phyloP scores from a whole-genome alignment of 2,113 vertebrate species.

The Podiceps cristatus region DNA sequence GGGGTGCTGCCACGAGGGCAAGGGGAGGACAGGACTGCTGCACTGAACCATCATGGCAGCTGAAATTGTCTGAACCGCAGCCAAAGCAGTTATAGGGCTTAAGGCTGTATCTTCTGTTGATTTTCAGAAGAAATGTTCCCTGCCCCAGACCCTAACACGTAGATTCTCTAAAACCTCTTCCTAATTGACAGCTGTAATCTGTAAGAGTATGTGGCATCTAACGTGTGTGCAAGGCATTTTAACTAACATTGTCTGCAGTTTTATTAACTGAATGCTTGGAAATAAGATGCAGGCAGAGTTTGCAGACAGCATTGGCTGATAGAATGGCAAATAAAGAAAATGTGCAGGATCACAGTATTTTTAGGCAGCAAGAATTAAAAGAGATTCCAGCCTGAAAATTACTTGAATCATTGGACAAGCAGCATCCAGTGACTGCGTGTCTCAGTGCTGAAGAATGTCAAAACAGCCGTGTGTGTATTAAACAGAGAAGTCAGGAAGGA shows the following conservation, averaged over 20 bases:
- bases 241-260: not conserved
- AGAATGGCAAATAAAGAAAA: not conserved
- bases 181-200: not conserved
- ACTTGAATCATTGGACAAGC: not conserved
- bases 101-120: not conserved
- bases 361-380: not conserved
- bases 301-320: not conserved
- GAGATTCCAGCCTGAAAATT: not conserved
- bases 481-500: not conserved
- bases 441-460: not conserved
- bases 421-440: not conserved
- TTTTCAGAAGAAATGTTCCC: not conserved
- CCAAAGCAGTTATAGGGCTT: not conserved
- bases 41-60: rapidly evolving
- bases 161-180: not conserved
- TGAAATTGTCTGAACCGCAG: not conserved
- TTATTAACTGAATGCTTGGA: not conserved
- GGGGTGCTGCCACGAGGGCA: not conserved
- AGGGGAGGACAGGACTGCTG: not conserved
- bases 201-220: not conserved
- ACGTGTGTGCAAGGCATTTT: not conserved
- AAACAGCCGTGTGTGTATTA: not conserved
- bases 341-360: not conserved
- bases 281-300: not conserved
- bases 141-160: not conserved